Conservation (phyloP, 2,888 invertebrate genomes). For the Catocala fraxini region DNA sequence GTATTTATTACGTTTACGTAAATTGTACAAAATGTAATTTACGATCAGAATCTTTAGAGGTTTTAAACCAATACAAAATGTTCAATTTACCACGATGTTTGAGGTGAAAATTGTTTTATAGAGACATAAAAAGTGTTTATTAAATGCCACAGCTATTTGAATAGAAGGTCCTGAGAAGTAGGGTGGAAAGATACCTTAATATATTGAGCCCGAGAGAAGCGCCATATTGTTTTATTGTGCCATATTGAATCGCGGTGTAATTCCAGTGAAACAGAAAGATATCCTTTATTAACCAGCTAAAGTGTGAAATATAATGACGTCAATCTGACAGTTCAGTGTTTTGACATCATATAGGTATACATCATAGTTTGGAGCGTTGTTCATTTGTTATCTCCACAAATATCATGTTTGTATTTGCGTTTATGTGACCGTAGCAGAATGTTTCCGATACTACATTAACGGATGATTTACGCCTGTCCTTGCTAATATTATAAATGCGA, state of each 20-base stretch:
- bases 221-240: slow-evolving; percentile 1
- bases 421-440: too few relatives aligned
- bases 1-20: slow-evolving; percentile 21
- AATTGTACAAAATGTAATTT: slow-evolving; percentile 40
- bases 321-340: background rate
- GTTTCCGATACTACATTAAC: too few relatives aligned
- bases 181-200: slow-evolving; percentile 12
- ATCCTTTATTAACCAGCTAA: background rate
- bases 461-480: too few relatives aligned
- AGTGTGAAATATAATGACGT: background rate
- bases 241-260: background rate
- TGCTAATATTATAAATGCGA: too few relatives aligned
- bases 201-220: background rate
- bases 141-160: slow-evolving; percentile 13
- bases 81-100: slow-evolving; percentile 36
- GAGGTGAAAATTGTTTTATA: slow-evolving; percentile 36
- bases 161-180: slow-evolving; percentile 4
- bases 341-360: too few relatives aligned
- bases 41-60: slow-evolving; percentile 25
- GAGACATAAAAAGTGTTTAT: slow-evolving; percentile 13
- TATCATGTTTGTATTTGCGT: too few relatives aligned
- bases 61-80: slow-evolving; percentile 41
- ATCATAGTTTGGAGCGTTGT: too few relatives aligned
- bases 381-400: too few relatives aligned
- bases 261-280: slow-evolving; percentile 5